Evolutionary conservation across 2,113 vertebrate species (phyloP), one percentile per base, ranked within the genome.

Genomic region (Cinclus mexicanus): DNA sequence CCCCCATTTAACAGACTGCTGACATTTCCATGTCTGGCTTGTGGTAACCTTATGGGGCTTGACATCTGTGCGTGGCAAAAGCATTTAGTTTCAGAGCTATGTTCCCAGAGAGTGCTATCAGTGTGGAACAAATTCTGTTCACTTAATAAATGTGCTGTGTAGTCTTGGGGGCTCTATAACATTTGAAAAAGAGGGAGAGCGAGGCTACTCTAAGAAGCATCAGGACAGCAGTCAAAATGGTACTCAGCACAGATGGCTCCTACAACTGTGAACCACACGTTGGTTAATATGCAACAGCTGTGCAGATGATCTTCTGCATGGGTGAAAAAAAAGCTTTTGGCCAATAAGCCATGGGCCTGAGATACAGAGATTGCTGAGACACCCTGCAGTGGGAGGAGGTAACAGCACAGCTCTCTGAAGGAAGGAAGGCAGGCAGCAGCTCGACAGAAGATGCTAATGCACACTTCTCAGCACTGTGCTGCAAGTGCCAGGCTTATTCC

Each of bases 41-140:
- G 1, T 52, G 31, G 55, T 47, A 88, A 71, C 60, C 55, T 85
- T 85, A 52, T 31, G 55, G 80, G 41, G 55, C 59, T 70, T 88
- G 82, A 94, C 84, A 83, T 93, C 71, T 91, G 75, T 6, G 11
- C 23, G 5, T 39, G 75, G 87, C 78, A 93, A 87, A 94, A 92
- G 33, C 31, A 53, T 77, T 94, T 29, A 2, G 2, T 24, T 91
- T 53, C 90, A 87, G 74, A 95, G 49, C 33, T 80, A 2, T 9
- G 1, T 82, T 94, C 67, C 70, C 37, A 41, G n/a, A 42, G 76
- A 68, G 57, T 39, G 61, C 18, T 41, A 33, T 11, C 42, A n/a
- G 37, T 20, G 29, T 39, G 35, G 46, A 90, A 83, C 33, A 88
- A 90, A 93, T 56, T 55, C 78, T 70, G 26, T 18, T 77, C 75